These are phyloP conservation scores for Dasypolia templi DNA, from an alignment of 2,888 invertebrate species.

Conservation along the genomic window DNA sequence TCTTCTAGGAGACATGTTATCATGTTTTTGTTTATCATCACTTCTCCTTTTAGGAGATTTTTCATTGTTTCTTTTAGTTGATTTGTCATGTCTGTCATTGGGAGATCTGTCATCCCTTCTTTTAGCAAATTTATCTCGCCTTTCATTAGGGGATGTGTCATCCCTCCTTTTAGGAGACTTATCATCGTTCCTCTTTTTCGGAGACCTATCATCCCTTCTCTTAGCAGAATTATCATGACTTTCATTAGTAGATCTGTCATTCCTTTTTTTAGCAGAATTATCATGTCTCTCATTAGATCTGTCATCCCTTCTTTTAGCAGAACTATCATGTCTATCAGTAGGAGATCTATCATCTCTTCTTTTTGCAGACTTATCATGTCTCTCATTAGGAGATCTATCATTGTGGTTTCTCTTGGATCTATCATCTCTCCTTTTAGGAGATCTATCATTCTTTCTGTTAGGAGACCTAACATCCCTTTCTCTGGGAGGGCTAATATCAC, in stretches of 20 bases:
- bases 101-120: constrained; percentile 9
- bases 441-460: constrained; percentile 21
- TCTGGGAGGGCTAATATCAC: constrained; percentile 83
- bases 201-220: constrained; percentile 35
- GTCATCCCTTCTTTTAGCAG: constrained; percentile 7
- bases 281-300: neutral
- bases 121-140: constrained; percentile 6
- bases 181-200: constrained; percentile 43
- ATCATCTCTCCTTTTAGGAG: constrained; percentile 42
- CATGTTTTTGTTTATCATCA: too few relatives aligned
- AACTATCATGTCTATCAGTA: constrained; percentile 23
- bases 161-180: constrained; percentile 8
- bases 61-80: constrained; percentile 24
- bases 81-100: neutral
- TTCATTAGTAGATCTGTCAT: constrained; percentile 6
- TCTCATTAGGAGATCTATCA: constrained; percentile 19
- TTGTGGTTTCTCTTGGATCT: constrained; percentile 7
- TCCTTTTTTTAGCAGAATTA: constrained; percentile 2
- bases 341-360: constrained; percentile 42
- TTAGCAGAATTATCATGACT: neutral
- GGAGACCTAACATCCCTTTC: constrained; percentile 59
- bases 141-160: constrained; percentile 19
- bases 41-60: constrained; percentile 48
- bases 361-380: constrained; percentile 4
- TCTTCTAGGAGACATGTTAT: constrained; percentile 61